These are phyloP conservation scores for Axea sp. DNA, from an alignment of 2,888 invertebrate genomes.

Conservation along the genomic window DNA sequence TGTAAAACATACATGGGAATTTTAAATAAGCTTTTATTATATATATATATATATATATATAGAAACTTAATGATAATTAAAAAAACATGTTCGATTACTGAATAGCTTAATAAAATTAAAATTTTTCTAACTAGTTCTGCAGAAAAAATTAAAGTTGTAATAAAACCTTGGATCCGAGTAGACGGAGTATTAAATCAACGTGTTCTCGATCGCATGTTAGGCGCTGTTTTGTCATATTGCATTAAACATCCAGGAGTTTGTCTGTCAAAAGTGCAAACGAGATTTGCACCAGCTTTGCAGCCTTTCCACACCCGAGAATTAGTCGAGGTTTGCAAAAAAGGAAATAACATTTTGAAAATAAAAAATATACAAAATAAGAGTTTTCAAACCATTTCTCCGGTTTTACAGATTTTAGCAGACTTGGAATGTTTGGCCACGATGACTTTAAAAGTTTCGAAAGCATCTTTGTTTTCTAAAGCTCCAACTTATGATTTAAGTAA, in stretches of 20 bases:
- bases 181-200: conserved; percentile 86
- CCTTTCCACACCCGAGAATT: conserved; percentile 84
- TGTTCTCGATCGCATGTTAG: conserved; percentile 85
- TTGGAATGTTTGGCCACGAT: conserved; percentile 81
- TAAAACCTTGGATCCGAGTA: conserved; percentile 87
- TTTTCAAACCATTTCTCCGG: no score
- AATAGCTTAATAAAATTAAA: no score
- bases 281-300: conserved; percentile 84
- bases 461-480: conserved; percentile 80
- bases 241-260: conserved; percentile 83
- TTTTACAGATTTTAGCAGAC: conserved; percentile 81
- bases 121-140: conserved; percentile 71
- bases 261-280: conserved; percentile 81
- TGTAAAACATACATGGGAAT: no score
- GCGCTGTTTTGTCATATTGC: conserved; percentile 84
- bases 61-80: no score
- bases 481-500: conserved; percentile 75
- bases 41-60: no score
- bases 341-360: background rate
- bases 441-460: conserved; percentile 73
- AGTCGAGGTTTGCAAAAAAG: conserved; percentile 80
- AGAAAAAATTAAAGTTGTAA: conserved; percentile 77
- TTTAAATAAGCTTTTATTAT: no score
- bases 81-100: no score
- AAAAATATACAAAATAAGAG: no score